These are phyloP conservation scores for Pagrus major DNA, from an alignment of 2,113 vertebrate species.

Conservation along the genomic window DNA sequence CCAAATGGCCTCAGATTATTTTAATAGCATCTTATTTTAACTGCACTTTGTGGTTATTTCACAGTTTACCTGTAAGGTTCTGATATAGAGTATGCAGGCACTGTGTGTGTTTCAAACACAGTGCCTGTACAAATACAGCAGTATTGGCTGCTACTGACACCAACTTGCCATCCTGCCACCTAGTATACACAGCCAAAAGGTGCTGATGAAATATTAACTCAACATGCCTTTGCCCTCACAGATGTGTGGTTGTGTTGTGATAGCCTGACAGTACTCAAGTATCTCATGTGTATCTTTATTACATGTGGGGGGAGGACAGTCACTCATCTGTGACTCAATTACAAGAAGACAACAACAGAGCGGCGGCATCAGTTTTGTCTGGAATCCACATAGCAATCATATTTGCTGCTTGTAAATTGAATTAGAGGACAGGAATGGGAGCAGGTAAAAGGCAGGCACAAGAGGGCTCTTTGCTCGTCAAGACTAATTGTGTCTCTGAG, in stretches of 20 bases:
- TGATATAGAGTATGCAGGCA: too few relatives aligned
- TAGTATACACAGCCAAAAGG: conserved; percentile 9
- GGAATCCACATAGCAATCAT: conserved; percentile 76
- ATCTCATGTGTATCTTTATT: conserved; percentile 67
- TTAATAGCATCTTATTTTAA: too few relatives aligned
- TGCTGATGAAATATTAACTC: conserved; percentile 19
- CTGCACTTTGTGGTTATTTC: too few relatives aligned
- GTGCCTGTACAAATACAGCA: background rate
- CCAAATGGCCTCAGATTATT: too few relatives aligned
- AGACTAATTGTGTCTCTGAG: conserved; percentile 78
- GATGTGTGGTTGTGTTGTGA: conserved; percentile 20
- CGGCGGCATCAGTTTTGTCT: conserved; percentile 61
- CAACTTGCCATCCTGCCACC: conserved; percentile 2
- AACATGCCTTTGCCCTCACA: conserved; percentile 14
- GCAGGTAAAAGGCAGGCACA: conserved; percentile 73
- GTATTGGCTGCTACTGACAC: background rate
- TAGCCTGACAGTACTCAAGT: conserved; percentile 21
- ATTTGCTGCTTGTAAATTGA: conserved; percentile 77
- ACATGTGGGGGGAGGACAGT: conserved; percentile 45
- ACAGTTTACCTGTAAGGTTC: too few relatives aligned
- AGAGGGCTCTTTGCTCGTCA: conserved; percentile 71
- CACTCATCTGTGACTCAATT: conserved; percentile 76
- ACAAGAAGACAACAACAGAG: conserved; percentile 75
- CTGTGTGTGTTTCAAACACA: background rate
- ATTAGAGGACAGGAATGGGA: conserved; percentile 70